Percentiles rank a stretch among this genome's conserved stretches.
phyloP scores from a whole-genome alignment of 2,113 vertebrate species.

The Plotosus lineatus region DNA sequence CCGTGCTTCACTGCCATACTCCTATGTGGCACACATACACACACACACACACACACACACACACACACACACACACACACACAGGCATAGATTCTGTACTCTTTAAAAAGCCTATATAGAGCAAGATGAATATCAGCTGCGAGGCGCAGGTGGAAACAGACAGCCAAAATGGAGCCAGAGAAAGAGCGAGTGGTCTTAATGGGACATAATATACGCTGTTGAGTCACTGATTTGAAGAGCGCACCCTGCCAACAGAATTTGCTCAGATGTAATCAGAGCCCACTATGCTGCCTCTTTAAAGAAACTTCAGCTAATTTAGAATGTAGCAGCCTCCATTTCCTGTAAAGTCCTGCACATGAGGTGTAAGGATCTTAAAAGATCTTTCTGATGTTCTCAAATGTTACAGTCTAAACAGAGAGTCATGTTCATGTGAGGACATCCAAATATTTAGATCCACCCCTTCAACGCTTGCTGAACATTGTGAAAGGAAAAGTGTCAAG shows the following conservation, averaged over 20 bases:
- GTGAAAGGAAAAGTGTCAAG: no score
- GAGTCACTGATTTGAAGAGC: background rate
- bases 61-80: conserved; percentile 62
- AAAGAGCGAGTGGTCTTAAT: background rate
- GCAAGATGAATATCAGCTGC: conserved; percentile 76
- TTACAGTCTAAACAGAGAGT: background rate
- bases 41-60: conserved; percentile 61
- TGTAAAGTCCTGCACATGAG: background rate
- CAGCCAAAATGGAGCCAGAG: conserved; percentile 32
- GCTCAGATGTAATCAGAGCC: background rate
- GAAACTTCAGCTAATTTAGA: background rate
- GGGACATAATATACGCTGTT: background rate
- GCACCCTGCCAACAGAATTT: background rate
- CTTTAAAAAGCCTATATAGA: conserved; percentile 76
- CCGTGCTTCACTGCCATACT: conserved; percentile 65
- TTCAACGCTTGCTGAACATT: no score
- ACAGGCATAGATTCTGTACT: conserved; percentile 69
- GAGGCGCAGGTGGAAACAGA: conserved; percentile 62
- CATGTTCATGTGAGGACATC: background rate
- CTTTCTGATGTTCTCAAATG: background rate
- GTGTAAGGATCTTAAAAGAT: background rate
- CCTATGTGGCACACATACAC: conserved; percentile 56
- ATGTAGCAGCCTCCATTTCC: background rate
- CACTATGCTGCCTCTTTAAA: background rate
- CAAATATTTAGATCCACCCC: no score